Conservation (phyloP, 2,113 vertebrate species). For the Gorilla gorilla region DNA sequence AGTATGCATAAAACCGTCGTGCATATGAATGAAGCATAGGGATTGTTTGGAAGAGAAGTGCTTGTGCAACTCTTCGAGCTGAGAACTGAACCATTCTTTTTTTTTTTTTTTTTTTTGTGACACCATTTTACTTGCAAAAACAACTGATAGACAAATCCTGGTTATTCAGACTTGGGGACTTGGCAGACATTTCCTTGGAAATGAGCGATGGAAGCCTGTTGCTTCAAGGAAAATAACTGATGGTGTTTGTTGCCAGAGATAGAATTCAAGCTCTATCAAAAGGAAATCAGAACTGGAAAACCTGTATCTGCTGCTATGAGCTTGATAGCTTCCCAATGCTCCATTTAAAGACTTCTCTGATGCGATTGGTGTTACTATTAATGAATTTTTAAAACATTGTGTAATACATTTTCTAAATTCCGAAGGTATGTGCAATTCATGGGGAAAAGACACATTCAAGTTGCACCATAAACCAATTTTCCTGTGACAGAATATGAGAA, state of each 20-base stretch:
- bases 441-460: neutral
- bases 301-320: neutral
- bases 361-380: neutral
- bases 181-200: conserved; percentile 35
- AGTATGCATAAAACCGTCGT: neutral
- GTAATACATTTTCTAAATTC: neutral
- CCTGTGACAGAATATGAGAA: neutral
- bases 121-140: neutral
- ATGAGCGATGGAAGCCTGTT: neutral
- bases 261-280: neutral
- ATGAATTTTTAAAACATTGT: neutral
- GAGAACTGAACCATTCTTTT: neutral
- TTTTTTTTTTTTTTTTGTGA: neutral
- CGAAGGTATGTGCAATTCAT: neutral
- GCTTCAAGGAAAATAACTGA: conserved; percentile 26
- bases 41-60: neutral
- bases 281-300: conserved; percentile 3
- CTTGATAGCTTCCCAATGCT: neutral
- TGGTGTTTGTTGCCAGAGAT: neutral
- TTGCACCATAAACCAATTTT: neutral
- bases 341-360: conserved; percentile 6
- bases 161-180: neutral
- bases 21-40: neutral
- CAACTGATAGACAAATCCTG: neutral
- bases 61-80: neutral